Base-by-base conservation (phyloP, 2,888 invertebrate genomes). In the Pachliopta kotzebuea region DNA sequence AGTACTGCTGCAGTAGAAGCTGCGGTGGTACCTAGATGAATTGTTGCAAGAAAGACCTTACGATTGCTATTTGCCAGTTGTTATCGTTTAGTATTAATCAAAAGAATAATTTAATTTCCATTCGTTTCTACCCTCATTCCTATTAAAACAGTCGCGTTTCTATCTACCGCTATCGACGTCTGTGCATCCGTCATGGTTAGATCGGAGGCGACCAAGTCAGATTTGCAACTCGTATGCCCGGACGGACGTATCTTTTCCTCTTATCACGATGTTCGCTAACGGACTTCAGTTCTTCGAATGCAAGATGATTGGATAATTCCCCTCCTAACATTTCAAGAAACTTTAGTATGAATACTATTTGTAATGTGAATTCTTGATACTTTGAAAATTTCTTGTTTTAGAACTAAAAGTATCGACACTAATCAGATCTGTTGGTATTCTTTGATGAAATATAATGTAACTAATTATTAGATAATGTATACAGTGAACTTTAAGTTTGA, bases 161-260 rank as follows among this genome's bases (percentile, higher is more conserved):
- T 23, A 62, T 50, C 50, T 42, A 23, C 21, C 56, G 56, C 56
- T 56, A 56, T 56, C 56, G 56, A 42, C 26, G 23, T 50, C 26
- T 45, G 20, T n/a, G 21, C 21, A 56, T 62, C 62, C 62, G 50
- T 50, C 56, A 52, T 56, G 21, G 17, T n/a, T n/a, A 62, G 56
- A 56, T 57, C 50, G 56, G 37, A 52, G 52, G 24, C 31, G 11
- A 42, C 56, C 21, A 42, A 21, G 61, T 61, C 45, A 56, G 56
- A 62, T 62, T 21, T 50, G 29, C 56, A 56, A 42, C 42, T 42
- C 20, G 56, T 42, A 23, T 42, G 56, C 56, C 50, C 55, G 21
- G 21, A 56, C 29, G 52, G 56, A 56, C 56, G 58, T 54, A 63
- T 59, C 63, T 63, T 58, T 58, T 58, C 62, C 45, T 58, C 45